phyloP scores from a whole-genome alignment of 2,113 vertebrate genomes.

The Podilymbus podiceps region DNA sequence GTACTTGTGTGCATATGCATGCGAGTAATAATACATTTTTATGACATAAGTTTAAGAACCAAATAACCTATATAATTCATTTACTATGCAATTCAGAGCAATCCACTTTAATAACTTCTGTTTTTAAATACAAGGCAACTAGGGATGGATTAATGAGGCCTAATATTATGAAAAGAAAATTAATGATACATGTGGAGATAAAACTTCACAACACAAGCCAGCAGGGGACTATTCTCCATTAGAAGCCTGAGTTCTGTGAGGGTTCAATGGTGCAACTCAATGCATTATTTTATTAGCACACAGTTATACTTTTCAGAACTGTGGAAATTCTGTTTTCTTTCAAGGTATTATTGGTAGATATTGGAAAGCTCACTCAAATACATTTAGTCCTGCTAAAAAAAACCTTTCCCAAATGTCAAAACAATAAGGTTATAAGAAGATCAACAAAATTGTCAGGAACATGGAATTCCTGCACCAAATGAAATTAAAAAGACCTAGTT shows the following conservation, averaged over 20 bases:
- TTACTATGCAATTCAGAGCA: conserved; percentile 29
- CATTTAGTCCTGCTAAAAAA: background rate
- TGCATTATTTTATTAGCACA: conserved; percentile 55
- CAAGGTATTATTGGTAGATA: background rate
- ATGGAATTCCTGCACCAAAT: background rate
- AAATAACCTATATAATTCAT: conserved; percentile 1
- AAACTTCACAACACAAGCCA: conserved; percentile 51
- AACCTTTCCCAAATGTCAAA: conserved; percentile 5
- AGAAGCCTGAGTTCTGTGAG: conserved; percentile 42
- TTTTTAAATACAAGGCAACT: conserved; percentile 57
- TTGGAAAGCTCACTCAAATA: background rate
- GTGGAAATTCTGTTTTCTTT: conserved; percentile 43
- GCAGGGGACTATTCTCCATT: conserved; percentile 33
- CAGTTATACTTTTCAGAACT: conserved; percentile 38
- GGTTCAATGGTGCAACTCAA: conserved; percentile 44
- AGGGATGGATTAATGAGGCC: conserved; percentile 53
- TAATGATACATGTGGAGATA: conserved; percentile 59
- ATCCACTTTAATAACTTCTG: conserved; percentile 29
- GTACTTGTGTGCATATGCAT: background rate
- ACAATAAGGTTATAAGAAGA: background rate
- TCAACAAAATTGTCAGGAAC: conserved; percentile 15
- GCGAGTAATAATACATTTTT: background rate
- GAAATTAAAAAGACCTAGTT: background rate
- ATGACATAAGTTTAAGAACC: background rate
- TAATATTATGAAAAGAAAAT: conserved; percentile 63